Evolutionary conservation across 2,888 invertebrate species (phyloP), one percentile per base, ranked within the genome.

Genomic region (Synergus itoensis): DNA sequence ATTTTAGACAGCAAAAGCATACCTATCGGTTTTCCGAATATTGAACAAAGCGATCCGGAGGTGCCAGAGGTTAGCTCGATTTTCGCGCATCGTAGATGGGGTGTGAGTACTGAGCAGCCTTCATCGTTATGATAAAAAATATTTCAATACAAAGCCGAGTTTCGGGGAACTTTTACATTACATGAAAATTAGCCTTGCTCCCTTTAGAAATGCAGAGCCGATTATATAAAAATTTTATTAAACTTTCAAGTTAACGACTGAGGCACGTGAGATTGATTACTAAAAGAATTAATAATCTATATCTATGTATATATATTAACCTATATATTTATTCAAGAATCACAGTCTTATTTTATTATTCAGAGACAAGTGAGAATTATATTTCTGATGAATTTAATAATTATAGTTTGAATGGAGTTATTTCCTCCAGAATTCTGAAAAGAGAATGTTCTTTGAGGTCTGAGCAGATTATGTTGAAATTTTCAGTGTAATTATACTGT

Each of bases 1-100:
- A 86, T 87, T 88, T 88, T 82, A 84, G 84, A 84, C 85, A 83
- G 83, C 82, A 82, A 84, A 84, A 85, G 78, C 63, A 80, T 73
- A 53, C 73, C 73, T 84, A 86, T 87, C 83, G 85, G 79, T 67
- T 80, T 83, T 84, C 77, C 80, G 79, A 81, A 82, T 85, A 84
- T 85, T 83, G 85, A 78, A 83, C 81, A 77, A 80, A 67, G 67
- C 73, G 69, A 48, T 69, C 69, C 48, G n/a, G 73, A 48, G 48
- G 41, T 69, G 73, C 53, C 73, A 73, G 36, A 82, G 77, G 80
- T 80, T 78, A 76, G 82, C 84, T 86, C 85, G 81, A 83, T 85
- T 85, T 84, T 85, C 82, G 79, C 84, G 82, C 76, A 84, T 83
- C 83, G 81, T 64, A 48, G 41, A 73, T 14, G 73, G 79, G 73